phyloP scores from a whole-genome alignment of 2,113 vertebrate genomes.

The Epinephelus moara region DNA sequence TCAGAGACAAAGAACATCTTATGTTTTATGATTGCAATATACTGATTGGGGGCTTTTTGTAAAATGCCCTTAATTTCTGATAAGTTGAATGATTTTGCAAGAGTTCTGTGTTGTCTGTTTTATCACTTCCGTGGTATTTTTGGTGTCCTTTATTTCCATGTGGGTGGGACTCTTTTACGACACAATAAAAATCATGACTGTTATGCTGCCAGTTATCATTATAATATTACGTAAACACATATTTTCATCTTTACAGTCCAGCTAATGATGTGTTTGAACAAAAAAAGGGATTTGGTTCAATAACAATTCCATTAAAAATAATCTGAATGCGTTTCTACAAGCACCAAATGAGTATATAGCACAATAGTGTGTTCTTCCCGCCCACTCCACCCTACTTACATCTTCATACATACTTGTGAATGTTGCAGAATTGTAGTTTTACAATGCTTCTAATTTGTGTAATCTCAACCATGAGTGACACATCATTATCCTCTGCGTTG shows the following conservation, averaged over 20 bases:
- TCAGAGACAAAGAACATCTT: neutral
- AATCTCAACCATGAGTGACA: slow-evolving; percentile 17
- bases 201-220: no score
- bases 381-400: neutral
- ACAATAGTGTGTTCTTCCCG: neutral
- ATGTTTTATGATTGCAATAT: neutral
- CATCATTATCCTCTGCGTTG: neutral
- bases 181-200: neutral
- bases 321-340: no score
- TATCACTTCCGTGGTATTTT: no score
- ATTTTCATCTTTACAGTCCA: no score
- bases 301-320: no score
- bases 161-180: neutral
- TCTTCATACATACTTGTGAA: neutral
- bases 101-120: neutral
- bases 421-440: neutral
- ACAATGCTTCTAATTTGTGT: slow-evolving; percentile 1
- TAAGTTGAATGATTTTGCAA: neutral
- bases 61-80: neutral
- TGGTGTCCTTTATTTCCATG: neutral
- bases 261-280: no score
- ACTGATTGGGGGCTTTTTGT: no score
- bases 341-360: neutral
- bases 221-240: no score
- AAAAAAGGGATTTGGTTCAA: no score